These are phyloP conservation scores for Ptychadena robeensis DNA, from an alignment of 2,797 vertebrate genomes.

Conservation along the genomic window DNA sequence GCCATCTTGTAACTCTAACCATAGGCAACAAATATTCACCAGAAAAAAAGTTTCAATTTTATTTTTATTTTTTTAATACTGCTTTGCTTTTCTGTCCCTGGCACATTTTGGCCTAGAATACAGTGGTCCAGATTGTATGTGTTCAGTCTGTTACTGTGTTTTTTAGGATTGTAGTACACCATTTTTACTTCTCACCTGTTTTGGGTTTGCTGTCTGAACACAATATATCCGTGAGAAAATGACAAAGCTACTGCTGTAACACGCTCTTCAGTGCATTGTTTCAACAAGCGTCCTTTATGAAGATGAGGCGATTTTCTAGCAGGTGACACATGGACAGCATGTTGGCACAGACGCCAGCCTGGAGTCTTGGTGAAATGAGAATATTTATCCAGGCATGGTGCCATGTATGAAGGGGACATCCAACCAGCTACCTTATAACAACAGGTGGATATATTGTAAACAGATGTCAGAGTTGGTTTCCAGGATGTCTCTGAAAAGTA, in stretches of 20 bases:
- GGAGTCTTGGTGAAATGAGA: conserved; percentile 32
- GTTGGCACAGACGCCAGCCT: conserved; percentile 5
- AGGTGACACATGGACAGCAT: conserved; percentile 18
- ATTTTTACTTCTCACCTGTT: not conserved
- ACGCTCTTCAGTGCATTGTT: not conserved
- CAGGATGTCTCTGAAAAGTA: conserved; percentile 32
- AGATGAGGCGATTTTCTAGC: conserved; percentile 3
- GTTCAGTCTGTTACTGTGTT: no score
- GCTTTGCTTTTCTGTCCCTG: no score
- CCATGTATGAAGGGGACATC: conserved; percentile 24
- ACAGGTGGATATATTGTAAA: conserved; percentile 32
- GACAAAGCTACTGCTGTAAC: not conserved
- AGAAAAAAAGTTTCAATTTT: no score
- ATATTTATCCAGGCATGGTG: conserved; percentile 44
- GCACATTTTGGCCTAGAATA: no score
- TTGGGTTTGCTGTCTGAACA: not conserved
- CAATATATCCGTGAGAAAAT: not conserved
- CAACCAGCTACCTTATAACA: conserved; percentile 37
- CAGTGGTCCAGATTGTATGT: no score
- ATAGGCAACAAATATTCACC: no score
- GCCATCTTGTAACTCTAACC: no score
- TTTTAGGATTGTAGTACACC: not conserved
- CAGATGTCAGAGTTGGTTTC: conserved; percentile 41
- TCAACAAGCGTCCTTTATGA: not conserved
- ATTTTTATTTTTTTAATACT: no score